Evolutionary conservation across 1,140 invertebrate genomes (phyloP).

Genomic region (Frieseomelitta varia): DNA sequence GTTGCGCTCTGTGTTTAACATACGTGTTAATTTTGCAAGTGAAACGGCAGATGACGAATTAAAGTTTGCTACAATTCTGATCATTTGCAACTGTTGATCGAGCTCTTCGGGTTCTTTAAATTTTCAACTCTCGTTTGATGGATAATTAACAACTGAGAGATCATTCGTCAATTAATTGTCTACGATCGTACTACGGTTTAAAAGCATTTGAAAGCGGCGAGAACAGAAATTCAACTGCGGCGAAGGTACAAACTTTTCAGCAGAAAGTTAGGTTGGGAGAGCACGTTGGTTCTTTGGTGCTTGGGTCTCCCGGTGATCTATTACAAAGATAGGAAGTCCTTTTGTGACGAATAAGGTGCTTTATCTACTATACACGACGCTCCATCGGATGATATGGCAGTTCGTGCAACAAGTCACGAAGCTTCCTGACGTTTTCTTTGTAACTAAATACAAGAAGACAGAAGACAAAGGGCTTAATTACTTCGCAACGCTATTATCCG

Average conservation of each 20-base stretch:
- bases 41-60: no score
- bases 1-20: no score
- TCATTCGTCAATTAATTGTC: no score
- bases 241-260: background rate
- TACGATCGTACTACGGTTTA: no score
- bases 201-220: no score
- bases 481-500: conserved; percentile 28
- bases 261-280: background rate
- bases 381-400: conserved; percentile 76
- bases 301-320: conserved; percentile 60
- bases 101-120: no score
- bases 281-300: conserved; percentile 17
- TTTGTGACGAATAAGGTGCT: conserved; percentile 80
- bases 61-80: no score
- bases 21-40: no score
- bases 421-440: conserved; percentile 43
- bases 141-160: no score
- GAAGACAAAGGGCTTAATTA: conserved; percentile 43
- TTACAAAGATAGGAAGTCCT: conserved; percentile 77
- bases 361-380: conserved; percentile 76
- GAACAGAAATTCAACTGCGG: background rate
- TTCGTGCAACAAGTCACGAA: conserved; percentile 73
- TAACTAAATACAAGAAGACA: conserved; percentile 46
- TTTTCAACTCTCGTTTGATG: no score
- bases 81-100: no score